These are phyloP conservation scores for Argyresthia goedartella DNA, from an alignment of 2,888 invertebrate genomes.

Conservation along the genomic window DNA sequence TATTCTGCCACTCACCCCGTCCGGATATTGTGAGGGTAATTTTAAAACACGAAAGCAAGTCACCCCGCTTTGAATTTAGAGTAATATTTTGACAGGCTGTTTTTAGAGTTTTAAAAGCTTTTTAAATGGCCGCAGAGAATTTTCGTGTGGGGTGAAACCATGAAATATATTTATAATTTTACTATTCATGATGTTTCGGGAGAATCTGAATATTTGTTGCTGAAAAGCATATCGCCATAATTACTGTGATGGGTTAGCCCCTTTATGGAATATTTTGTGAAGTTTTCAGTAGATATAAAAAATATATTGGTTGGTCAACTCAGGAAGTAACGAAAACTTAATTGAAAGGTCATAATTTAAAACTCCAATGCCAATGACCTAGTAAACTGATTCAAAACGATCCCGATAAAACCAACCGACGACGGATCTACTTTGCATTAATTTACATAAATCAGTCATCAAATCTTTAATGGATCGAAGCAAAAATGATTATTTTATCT, in stretches of 20 bases:
- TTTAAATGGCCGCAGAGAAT: not conserved
- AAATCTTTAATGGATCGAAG: conserved; percentile 10
- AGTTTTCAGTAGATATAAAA: too few species aligned
- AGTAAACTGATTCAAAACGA: not conserved
- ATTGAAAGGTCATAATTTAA: too few species aligned
- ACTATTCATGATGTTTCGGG: too few species aligned
- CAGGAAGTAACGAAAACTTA: too few species aligned
- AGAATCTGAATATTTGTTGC: too few species aligned
- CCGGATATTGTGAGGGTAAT: conserved; percentile 27
- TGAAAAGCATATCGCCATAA: too few species aligned
- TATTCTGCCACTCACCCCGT: conserved; percentile 22
- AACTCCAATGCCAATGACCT: not conserved
- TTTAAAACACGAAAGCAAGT: conserved; percentile 20
- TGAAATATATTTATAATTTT: too few species aligned
- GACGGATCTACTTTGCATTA: not conserved
- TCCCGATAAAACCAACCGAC: not conserved
- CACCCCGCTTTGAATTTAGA: not conserved
- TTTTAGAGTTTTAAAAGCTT: not conserved
- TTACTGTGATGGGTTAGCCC: too few species aligned
- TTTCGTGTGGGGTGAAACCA: too few species aligned
- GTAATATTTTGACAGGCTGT: conserved; percentile 1
- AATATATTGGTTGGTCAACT: too few species aligned
- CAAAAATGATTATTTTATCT: conserved; percentile 18
- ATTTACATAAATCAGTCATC: conserved; percentile 16
- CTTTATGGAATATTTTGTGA: too few species aligned